Percentiles rank a stretch among this genome's conserved stretches.
These are phyloP conservation scores for Argya squamiceps DNA, from an alignment of 2,797 vertebrate species.

Conservation along the genomic window DNA sequence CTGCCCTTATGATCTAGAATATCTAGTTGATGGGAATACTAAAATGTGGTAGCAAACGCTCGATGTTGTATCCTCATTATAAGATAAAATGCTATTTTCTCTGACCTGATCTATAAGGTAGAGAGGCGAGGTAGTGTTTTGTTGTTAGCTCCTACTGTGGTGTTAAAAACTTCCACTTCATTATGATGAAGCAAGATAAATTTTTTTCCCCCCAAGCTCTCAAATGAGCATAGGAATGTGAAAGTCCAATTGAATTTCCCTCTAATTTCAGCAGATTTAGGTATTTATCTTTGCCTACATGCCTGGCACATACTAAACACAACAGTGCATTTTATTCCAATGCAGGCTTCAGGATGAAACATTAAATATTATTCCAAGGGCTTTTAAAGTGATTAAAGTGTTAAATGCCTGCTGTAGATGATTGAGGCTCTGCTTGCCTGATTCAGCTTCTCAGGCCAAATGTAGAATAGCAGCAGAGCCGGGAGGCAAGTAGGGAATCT, in stretches of 20 bases:
- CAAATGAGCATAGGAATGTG: conserved; percentile 39
- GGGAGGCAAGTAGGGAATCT: conserved; percentile 34
- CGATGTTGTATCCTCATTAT: conserved; percentile 76
- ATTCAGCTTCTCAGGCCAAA: conserved; percentile 64
- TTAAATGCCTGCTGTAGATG: conserved; percentile 59
- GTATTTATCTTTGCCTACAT: not conserved
- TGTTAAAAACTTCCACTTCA: conserved; percentile 57
- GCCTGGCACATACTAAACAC: not conserved
- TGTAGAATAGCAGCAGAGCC: not conserved
- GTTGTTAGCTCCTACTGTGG: conserved; percentile 40
- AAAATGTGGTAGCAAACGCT: conserved; percentile 72
- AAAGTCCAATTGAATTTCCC: conserved; percentile 49
- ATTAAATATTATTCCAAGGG: conserved; percentile 68
- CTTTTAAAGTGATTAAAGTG: conserved; percentile 67
- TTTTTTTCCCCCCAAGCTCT: not conserved
- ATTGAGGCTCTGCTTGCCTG: not conserved
- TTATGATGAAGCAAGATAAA: conserved; percentile 14
- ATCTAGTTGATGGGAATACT: conserved; percentile 80
- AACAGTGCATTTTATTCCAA: not conserved
- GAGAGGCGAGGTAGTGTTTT: conserved; percentile 40
- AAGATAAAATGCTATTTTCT: conserved; percentile 77
- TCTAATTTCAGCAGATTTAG: conserved; percentile 3
- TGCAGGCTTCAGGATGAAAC: conserved; percentile 1
- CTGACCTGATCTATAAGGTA: conserved; percentile 71
- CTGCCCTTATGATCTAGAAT: conserved; percentile 80